Base-by-base conservation (phyloP, 2,888 invertebrate genomes). In the Drosophila pegasa region DNA sequence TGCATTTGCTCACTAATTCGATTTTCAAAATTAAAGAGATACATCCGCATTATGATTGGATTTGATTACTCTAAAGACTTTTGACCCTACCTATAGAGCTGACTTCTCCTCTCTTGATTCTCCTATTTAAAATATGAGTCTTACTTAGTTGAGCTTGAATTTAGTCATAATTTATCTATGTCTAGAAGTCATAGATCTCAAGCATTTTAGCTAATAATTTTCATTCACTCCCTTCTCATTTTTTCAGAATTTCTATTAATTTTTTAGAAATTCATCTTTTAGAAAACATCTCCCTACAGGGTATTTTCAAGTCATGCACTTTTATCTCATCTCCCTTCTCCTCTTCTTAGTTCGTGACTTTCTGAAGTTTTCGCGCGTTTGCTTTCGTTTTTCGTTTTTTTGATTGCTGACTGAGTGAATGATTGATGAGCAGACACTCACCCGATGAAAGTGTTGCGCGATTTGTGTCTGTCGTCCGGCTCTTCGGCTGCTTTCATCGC, bases 401-500 rank as follows among this genome's bases (percentile, higher is more conserved):
- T 61, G 38, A 10, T 31, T 40, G 31, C 22, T 41, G 40, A 12
- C 12, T 50, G 48, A 75, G 59, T 65, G 76, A 76, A 41, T 71
- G 75, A 75, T 76, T 75, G 77, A 76, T 76, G 77, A 61, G 77
- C 71, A 75, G 51, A 75, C 59, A 71, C 60, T 69, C 76, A 61
- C 51, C 72, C 63, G 72, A 67, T 71, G 75, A 75, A 75, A 75
- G 75, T 76, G 77, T 72, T 75, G 72, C 76, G 71, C 72, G 67
- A 60, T 71, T 71, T 72, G 54, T 72, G 60, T 48, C n/a, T n/a
- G n/a, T 66, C 71, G 61, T 66, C 63, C 65, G 61, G 41, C 59
- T 45, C 29, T 47, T 31, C 45, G 41, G 12, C 29, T 29, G 56
- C 25, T 31, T 48, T 71, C 38, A 58, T 59, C 60, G 9, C 59